phyloP scores from a whole-genome alignment of 2,113 vertebrate genomes.

The Tamias sibiricus region DNA sequence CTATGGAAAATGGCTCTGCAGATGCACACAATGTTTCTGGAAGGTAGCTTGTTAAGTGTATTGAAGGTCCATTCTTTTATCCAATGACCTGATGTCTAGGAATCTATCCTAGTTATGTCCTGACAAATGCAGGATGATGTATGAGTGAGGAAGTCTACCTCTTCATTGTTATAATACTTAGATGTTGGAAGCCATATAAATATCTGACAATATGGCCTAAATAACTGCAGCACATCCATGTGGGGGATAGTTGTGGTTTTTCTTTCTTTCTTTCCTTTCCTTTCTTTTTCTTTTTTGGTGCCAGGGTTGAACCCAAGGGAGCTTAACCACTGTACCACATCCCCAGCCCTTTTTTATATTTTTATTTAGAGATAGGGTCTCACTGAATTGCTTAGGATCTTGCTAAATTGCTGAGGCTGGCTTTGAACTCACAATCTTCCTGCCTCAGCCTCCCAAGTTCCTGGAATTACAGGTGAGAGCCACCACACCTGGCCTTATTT shows the following conservation, averaged over 20 bases:
- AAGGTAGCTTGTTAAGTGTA: background rate
- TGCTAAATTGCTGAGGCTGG: too few species aligned
- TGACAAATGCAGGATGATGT: background rate
- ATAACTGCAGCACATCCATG: background rate
- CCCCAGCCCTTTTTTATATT: too few species aligned
- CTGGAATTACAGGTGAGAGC: too few species aligned
- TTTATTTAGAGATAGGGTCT: too few species aligned
- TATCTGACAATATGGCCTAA: background rate
- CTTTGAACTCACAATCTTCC: too few species aligned
- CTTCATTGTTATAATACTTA: background rate
- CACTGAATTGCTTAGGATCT: too few species aligned
- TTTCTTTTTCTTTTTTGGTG: too few species aligned
- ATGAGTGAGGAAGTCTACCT: background rate
- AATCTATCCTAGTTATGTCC: background rate
- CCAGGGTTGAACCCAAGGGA: too few species aligned
- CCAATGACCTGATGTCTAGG: background rate
- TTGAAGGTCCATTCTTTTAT: background rate
- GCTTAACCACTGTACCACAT: too few species aligned
- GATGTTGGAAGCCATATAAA: background rate
- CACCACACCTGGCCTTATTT: background rate
- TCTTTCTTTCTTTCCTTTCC: too few species aligned
- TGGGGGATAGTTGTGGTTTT: background rate
- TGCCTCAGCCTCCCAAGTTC: too few species aligned
- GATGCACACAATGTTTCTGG: background rate
- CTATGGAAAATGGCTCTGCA: accelerated